A percentile compares a stretch with the other conserved stretches of the same genome.
Evolutionary conservation across 2,797 vertebrate species (phyloP).

Genomic region (Lagodon rhomboides): DNA sequence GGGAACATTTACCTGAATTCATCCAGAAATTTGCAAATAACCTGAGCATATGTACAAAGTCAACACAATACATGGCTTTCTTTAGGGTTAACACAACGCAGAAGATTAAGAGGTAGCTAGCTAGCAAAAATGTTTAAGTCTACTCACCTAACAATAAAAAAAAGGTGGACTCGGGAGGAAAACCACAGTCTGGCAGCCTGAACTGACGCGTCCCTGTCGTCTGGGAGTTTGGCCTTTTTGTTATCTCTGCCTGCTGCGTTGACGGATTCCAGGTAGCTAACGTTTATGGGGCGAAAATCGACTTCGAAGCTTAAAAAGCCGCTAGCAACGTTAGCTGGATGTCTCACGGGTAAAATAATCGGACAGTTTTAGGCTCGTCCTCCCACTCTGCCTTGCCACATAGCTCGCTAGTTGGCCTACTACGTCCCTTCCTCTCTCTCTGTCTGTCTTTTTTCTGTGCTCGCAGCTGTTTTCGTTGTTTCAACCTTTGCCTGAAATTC

Average conservation of each 20-base stretch:
- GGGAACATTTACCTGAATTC: not conserved
- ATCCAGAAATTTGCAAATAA: not conserved
- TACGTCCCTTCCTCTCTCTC: conserved; percentile 70
- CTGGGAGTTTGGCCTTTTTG: conserved; percentile 74
- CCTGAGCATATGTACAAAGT: not conserved
- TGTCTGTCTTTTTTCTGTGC: conserved; percentile 48
- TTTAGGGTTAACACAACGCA: conserved; percentile 42
- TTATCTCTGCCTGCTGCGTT: conserved; percentile 66
- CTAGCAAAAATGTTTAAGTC: not conserved
- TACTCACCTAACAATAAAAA: conserved; percentile 60
- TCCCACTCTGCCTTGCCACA: conserved; percentile 62
- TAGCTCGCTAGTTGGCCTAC: conserved; percentile 51
- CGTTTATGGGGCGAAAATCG: conserved; percentile 26
- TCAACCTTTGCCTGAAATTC: conserved; percentile 75
- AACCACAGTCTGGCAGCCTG: conserved; percentile 30
- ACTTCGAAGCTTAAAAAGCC: conserved; percentile 39
- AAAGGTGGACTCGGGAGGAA: conserved; percentile 11
- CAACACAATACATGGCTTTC: conserved; percentile 3
- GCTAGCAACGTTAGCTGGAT: conserved; percentile 14
- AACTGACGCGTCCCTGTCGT: conserved; percentile 59
- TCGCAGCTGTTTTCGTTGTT: conserved; percentile 82
- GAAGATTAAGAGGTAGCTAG: not conserved
- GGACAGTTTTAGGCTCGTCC: conserved; percentile 33
- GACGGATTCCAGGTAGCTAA: conserved; percentile 59
- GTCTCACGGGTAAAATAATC: not conserved